Base-by-base conservation (phyloP, 2,113 vertebrate genomes). In the Brachyhypopomus gauderio region DNA sequence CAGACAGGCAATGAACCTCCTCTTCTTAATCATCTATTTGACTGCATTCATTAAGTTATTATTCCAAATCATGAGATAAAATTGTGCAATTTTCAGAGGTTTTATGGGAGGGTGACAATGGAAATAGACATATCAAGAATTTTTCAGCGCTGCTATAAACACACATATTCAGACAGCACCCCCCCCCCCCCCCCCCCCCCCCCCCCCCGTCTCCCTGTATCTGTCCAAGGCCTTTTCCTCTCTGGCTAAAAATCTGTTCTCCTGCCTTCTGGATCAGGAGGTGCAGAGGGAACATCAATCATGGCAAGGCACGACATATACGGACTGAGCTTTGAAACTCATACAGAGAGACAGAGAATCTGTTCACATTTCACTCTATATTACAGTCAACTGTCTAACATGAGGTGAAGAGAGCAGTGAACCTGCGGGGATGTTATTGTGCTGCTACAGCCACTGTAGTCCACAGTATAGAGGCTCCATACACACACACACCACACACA, bases 321-420 rank as follows among this genome's bases (percentile, higher is more conserved):
- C 67, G 63, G 23, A 78, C 69, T 77, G 9, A 58, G 83, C 81
- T 66, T 66, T 9, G 19, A 41, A 76, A 52, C 74, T 82, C 60
- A 85, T 45, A 30, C 19, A 20, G 58, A 34, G 56, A 66, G 64
- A 71, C 70, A 52, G 76, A 84, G 60, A 75, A 60, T 84, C 79
- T 82, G 38, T 41, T 77, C 23, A 14, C 5, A 77, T 64, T 83
- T 78, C 72, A 75, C 64, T 72, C 56, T 2, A 34, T 59, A 72
- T 78, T 78, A 66, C 41, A 64, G 64, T 79, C 78, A 78, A 38
- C 58, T 27, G 52, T 45, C 41, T 23, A 27, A 36, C 64, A 62
- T 55, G 74, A 56, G 55, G 41, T 66, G 58, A 77, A 80, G 60
- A 78, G 12, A 64, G 19, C 38, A 76, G n/a, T 60, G 23, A 62